A percentile compares a stretch with the other conserved stretches of the same genome.
Conservation (phyloP, 2,888 invertebrate genomes). For the Eristalis pertinax region DNA sequence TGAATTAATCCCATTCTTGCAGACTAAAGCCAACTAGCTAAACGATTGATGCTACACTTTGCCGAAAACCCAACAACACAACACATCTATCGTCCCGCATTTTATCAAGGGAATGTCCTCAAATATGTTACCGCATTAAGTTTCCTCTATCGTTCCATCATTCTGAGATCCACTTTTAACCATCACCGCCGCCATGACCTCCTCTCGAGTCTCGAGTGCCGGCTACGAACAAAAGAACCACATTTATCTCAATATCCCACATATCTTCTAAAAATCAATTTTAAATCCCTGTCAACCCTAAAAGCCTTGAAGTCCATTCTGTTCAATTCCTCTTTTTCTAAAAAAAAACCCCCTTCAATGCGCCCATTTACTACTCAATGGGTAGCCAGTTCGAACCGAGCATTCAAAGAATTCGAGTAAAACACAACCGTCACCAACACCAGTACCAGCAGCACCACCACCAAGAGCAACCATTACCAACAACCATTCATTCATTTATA, state of each 20-base stretch:
- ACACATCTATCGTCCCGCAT: background rate
- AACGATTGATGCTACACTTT: background rate
- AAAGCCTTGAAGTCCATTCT: conserved; percentile 66
- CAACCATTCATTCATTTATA: conserved; percentile 55
- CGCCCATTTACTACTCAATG: background rate
- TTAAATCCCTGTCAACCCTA: conserved; percentile 66
- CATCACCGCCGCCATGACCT: background rate
- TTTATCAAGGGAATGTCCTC: background rate
- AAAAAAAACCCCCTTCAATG: background rate
- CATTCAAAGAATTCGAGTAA: conserved; percentile 29
- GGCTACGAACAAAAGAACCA: background rate
- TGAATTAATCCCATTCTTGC: background rate
- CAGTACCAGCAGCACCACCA: background rate
- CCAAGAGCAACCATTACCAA: conserved; percentile 21
- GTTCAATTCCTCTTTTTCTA: conserved; percentile 23
- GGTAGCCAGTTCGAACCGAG: conserved; percentile 3
- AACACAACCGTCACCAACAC: conserved; percentile 3
- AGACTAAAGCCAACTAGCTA: background rate
- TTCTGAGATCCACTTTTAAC: conserved; percentile 11
- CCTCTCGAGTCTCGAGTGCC: background rate
- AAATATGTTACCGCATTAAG: conserved; percentile 14
- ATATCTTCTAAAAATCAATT: conserved; percentile 61
- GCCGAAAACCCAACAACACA: background rate
- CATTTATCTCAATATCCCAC: conserved; percentile 54
- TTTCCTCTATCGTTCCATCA: conserved; percentile 6